Evolutionary conservation across 2,888 invertebrate genomes (phyloP), one percentile per base, ranked within the genome.

Genomic region (Parnassius orleans): DNA sequence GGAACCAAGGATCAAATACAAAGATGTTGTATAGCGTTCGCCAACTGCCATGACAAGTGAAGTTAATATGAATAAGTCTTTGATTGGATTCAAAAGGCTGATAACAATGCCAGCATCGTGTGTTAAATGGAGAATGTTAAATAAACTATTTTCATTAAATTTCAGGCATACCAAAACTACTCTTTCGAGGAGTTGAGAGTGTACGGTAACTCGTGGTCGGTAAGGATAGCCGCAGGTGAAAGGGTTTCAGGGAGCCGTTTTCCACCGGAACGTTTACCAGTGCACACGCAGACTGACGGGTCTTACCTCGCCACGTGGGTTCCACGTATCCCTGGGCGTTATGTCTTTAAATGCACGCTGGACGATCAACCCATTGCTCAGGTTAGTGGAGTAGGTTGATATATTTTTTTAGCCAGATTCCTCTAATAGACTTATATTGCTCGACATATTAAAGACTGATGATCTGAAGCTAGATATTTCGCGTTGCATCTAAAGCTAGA

Each of bases 181-280:
- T 98, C 98, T 0, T 98, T 99, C 84, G 99, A 99, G 87, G 99
- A 99, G 86, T 86, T 99, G 51, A 94, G 99, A 44, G 83, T 89
- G 48, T 89, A 92, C 14, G 87, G 90, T 65, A 85, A 86, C 1
- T 83, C 85, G 53, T 93, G 93, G 84, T 81, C 80, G 15, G 83
- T 90, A 69, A 84, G 69, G 72, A 84, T 86, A 59, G 84, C 84
- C 7, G 73, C 80, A 10, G 67, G 71, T 24, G 84, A 86, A 68
- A 82, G 79, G 59, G 63, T 79, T 67, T 72, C 74, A 76, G 85
- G 83, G 51, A 88, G 89, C 0, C 90, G 92, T 52, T 86, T 92
- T 63, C 85, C 90, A 7, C 81, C 84, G 1, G 97, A 98, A 83
- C 95, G 95, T 70, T 94, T 98, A 93, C 85, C 95, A 58, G 95